Base-by-base conservation (phyloP, 2,888 invertebrate genomes). In the Carpatolechia fugitivella region DNA sequence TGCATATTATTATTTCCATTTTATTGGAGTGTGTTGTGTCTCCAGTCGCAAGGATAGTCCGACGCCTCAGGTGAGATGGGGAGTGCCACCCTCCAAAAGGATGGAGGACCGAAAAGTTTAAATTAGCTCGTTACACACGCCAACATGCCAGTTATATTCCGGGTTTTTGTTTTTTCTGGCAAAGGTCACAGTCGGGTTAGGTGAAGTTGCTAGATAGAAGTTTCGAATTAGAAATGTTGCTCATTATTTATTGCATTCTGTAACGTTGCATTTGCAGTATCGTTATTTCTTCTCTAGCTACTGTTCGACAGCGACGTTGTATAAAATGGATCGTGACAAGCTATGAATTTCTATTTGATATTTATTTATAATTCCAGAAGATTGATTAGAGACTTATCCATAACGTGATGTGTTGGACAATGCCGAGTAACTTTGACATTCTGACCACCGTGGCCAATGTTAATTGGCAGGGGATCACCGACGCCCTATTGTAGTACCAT, bases 61-160 rank as follows among this genome's bases (percentile, higher is more conserved):
- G 66, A 64, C 75, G 86, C 85, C 85, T 86, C 82, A 89, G 86
- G 89, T 87, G 83, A 76, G 60, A 59, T 62, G 67, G 69, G 78
- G 80, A 79, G 75, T 68, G 71, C 68, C 78, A 74, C 81, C 83
- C 79, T 77, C 70, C 66, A 58, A 74, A 74, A 78, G 83, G 81
- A 81, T 78, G 60, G 74, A 74, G 78, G 72, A 74, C 80, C 85
- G 83, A 88, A 89, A 89, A 90, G 86, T 89, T 90, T 90, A 90
- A 90, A 90, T 90, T 88, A 90, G 89, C 90, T 90, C 81, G 90
- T 90, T 89, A 89, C 86, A 83, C 76, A 83, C 81, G 80, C 72
- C 65, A 74, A 80, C 81, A 75, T 72, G 78, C 73, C 82, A 78
- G 83, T 82, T 83, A 76, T 78, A 77, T 81, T 64, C 69, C 68